Conservation (phyloP, 2,888 invertebrate species). For the Eupithecia pulchellata region DNA sequence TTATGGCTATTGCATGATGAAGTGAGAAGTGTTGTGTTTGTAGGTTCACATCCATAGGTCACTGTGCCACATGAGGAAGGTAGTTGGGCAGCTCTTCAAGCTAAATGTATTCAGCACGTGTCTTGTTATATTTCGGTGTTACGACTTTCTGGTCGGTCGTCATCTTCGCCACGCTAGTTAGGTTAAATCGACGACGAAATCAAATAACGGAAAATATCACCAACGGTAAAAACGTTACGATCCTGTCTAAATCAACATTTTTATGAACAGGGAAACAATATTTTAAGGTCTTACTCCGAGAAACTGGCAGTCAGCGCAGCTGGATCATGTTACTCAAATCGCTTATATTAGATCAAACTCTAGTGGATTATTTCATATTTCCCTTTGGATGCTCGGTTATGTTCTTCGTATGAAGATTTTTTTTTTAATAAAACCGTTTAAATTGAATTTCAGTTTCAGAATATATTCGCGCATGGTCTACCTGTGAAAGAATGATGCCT, state of each 20-base stretch:
- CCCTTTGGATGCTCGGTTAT: neutral
- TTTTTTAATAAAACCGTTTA: neutral
- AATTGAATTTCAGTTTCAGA: neutral
- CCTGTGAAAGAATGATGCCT: neutral
- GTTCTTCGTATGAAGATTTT: neutral
- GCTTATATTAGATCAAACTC: neutral
- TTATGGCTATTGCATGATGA: neutral
- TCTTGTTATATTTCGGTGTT: neutral
- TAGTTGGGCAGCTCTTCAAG: neutral
- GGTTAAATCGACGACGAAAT: neutral
- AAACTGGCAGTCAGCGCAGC: neutral
- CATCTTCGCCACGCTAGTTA: neutral
- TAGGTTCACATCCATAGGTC: neutral
- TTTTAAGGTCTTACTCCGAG: neutral
- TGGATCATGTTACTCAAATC: neutral
- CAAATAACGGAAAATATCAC: neutral
- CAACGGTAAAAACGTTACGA: slow-evolving; percentile 10
- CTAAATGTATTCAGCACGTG: neutral
- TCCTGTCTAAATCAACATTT: slow-evolving; percentile 17
- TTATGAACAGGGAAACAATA: slow-evolving; percentile 11
- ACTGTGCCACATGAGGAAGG: neutral
- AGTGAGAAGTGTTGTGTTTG: neutral
- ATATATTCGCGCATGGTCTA: neutral
- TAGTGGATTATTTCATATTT: neutral
- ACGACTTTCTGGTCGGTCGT: neutral